phyloP scores from a whole-genome alignment of 1,140 invertebrate genomes.

The Rhyacophila brunnea region DNA sequence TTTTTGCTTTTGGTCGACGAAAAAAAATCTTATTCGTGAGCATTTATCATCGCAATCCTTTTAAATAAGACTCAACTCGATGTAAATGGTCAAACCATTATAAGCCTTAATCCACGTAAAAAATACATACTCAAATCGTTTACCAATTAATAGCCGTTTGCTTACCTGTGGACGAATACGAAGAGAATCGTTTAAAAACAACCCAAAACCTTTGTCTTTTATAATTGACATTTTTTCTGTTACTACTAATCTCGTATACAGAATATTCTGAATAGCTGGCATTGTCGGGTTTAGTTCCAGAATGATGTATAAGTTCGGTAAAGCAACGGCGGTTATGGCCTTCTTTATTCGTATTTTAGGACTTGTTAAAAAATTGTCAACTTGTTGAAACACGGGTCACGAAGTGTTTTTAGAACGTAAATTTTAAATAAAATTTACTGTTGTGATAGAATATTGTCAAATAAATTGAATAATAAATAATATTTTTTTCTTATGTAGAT shows the following conservation, averaged over 20 bases:
- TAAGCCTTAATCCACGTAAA: neutral
- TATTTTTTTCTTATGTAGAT: too few species aligned
- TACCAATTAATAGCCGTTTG: neutral
- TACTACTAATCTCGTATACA: conserved; percentile 36
- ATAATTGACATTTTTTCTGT: conserved; percentile 37
- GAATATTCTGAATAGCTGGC: conserved; percentile 22
- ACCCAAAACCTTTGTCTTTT: conserved; percentile 36
- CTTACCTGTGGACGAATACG: neutral
- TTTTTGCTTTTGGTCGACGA: conserved; percentile 24
- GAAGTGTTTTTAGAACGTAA: conserved; percentile 25
- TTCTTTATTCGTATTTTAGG: conserved; percentile 11
- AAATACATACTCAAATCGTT: neutral
- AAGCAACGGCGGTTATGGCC: conserved; percentile 7
- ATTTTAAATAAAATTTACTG: neutral
- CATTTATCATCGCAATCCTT: conserved; percentile 20
- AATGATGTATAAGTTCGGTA: neutral
- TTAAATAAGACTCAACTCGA: neutral
- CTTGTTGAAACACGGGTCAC: conserved; percentile 33
- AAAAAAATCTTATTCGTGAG: conserved; percentile 20
- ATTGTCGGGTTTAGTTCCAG: neutral
- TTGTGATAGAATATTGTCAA: neutral
- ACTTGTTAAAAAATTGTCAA: conserved; percentile 33
- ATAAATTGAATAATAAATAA: too few species aligned
- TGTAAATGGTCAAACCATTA: neutral
- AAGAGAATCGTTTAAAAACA: conserved; percentile 26